Evolutionary conservation across 2,113 vertebrate genomes (phyloP).

Genomic region (Phaethornis superciliosus): DNA sequence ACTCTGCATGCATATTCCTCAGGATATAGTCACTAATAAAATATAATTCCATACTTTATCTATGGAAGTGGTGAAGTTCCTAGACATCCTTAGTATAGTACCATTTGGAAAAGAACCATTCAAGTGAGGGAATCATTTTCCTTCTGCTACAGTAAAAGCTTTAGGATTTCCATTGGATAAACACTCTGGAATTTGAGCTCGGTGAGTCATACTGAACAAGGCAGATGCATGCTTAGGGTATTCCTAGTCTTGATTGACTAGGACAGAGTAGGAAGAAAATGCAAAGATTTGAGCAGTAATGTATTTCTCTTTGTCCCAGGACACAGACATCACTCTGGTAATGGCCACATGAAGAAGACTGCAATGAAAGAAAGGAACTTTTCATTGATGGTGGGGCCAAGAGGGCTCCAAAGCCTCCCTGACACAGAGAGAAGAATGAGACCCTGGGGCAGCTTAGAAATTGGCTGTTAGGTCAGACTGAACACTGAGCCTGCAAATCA

Average conservation of each 20-base stretch:
- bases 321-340: neutral
- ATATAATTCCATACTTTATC: neutral
- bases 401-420: neutral
- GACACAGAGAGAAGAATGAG: neutral
- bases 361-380: neutral
- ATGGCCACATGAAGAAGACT: neutral
- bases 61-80: neutral
- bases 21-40: neutral
- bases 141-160: conserved; percentile 40
- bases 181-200: conserved; percentile 37
- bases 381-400: neutral
- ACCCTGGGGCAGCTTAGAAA: neutral
- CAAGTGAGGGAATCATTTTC: conserved; percentile 27
- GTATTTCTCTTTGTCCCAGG: neutral
- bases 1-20: neutral
- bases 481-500: neutral
- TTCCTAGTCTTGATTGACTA: too few species aligned
- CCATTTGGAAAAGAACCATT: conserved; percentile 6
- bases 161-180: conserved; percentile 50
- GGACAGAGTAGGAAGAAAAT: neutral
- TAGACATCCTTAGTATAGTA: conserved; percentile 12
- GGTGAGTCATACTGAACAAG: conserved; percentile 52
- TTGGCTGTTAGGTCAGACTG: neutral
- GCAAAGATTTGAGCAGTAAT: neutral
- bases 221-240: neutral